Evolutionary conservation across 64 coral and sea anemone species (phyloP), one percentile per base, ranked within the genome.

Genomic region (Montipora cactus): DNA sequence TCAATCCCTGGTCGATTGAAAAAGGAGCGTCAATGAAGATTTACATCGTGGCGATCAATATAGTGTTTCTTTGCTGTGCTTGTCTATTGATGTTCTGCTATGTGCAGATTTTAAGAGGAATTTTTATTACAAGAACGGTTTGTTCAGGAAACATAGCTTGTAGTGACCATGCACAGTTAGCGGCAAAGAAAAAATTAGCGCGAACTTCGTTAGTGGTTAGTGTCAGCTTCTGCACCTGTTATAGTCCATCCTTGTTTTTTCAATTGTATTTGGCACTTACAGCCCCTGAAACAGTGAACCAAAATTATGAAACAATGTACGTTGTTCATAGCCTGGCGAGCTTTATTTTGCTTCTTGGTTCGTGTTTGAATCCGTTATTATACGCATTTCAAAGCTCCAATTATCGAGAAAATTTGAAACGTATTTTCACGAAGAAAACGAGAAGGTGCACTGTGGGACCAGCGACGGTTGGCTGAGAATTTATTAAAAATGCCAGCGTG

Each of bases 381-480:
- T 88, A 85, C 64, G 83, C 76, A 19, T 93, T 93, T 55, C 92
- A 93, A 53, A 93, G 85, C 55, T 69, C 83, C 4, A 93, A 77
- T 58, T 93, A 88, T 74, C 78, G 92, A 45, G 78, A 52, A 20
- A 86, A 77, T 7, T 87, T 93, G 22, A 79, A 78, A 57, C 10
- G n/a, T 5, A 93, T 93, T 47, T 49, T 74, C 12, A 13, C 67
- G 5, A 4, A 5, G 18, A 20, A 72, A 72, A 37, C 37, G 37
- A 72, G 62, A 67, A 15, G 10, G 15, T 37, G 37, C 37, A 37
- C 37, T 37, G 37, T 37, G 37, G 37, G 37, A 37, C 37, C 37
- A 37, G 37, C 37, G 37, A 37, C 37, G 37, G 37, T 37, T 37
- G 37, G 37, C 62, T 0, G 16, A 4, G 62, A 14, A 18, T 37